Evolutionary conservation across 2,797 vertebrate species (phyloP).

Genomic region (Phoeniculus purpureus): DNA sequence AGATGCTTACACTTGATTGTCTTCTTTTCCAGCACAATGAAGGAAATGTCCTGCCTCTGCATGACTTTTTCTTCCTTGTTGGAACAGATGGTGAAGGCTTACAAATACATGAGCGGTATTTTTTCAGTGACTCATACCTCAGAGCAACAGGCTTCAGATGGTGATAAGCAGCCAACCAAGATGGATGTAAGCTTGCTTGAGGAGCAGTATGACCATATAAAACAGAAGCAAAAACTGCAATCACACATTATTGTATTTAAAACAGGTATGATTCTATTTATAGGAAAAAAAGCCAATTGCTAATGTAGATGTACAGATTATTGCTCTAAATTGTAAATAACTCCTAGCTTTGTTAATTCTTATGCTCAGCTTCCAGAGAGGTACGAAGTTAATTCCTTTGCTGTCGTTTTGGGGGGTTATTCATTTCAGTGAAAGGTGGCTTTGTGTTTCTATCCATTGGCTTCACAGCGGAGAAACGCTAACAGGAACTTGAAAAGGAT

Average conservation of each 20-base stretch:
- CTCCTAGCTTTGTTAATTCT: neutral
- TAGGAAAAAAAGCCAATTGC: neutral
- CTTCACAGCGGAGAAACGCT: neutral
- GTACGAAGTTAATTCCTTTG: neutral
- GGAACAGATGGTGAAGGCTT: conserved; percentile 73
- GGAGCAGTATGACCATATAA: conserved; percentile 79
- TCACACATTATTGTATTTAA: conserved; percentile 78
- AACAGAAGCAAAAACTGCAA: conserved; percentile 77
- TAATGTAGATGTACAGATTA: neutral
- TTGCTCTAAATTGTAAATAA: neutral
- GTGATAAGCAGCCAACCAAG: conserved; percentile 51
- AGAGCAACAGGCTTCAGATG: conserved; percentile 63
- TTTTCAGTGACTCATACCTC: conserved; percentile 72
- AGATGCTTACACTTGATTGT: conserved; percentile 1
- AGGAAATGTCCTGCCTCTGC: conserved; percentile 74
- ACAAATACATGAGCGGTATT: conserved; percentile 69
- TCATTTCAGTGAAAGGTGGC: neutral
- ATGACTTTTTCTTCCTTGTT: conserved; percentile 72
- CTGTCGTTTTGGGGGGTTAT: neutral
- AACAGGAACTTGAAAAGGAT: neutral
- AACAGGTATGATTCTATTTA: conserved; percentile 74
- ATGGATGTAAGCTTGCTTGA: conserved; percentile 81
- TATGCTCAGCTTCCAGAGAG: neutral
- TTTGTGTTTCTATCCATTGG: neutral
- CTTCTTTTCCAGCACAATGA: conserved; percentile 43